phyloP scores from a whole-genome alignment of 1,140 invertebrate genomes.

The Zaprionus davidi region DNA sequence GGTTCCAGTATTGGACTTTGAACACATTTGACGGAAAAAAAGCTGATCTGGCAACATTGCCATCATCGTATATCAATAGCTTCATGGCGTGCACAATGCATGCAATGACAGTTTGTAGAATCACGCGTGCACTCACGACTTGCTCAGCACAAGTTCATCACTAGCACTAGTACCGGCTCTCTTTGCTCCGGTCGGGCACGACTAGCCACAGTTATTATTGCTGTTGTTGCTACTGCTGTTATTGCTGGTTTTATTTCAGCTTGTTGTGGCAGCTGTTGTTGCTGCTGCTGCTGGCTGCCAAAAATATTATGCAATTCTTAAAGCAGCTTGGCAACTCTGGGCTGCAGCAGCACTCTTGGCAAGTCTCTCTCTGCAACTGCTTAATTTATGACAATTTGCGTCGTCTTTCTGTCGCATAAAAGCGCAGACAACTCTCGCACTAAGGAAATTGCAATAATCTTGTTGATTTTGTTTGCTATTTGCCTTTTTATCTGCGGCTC shows the following conservation, averaged over 20 bases:
- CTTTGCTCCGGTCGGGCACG: conserved; percentile 31
- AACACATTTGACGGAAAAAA: neutral
- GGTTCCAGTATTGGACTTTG: too few species aligned
- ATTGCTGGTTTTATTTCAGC: conserved; percentile 12
- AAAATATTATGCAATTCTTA: conserved; percentile 71
- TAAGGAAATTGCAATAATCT: conserved; percentile 55
- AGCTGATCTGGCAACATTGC: too few species aligned
- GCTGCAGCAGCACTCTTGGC: conserved; percentile 16
- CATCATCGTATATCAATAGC: neutral
- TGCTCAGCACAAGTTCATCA: conserved; percentile 15
- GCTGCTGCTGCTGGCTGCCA: conserved; percentile 40
- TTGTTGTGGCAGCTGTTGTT: conserved; percentile 44
- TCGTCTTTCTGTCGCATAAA: conserved; percentile 31
- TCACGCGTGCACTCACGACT: conserved; percentile 6
- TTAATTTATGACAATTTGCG: conserved; percentile 66
- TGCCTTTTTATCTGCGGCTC: conserved; percentile 33
- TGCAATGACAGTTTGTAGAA: neutral
- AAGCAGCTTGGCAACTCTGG: conserved; percentile 24
- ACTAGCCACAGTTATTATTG: conserved; percentile 15
- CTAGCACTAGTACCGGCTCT: conserved; percentile 13
- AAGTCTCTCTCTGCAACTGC: conserved; percentile 33
- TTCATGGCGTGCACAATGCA: conserved; percentile 5
- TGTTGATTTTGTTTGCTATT: conserved; percentile 28
- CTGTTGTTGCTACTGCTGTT: conserved; percentile 43
- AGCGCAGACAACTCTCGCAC: conserved; percentile 24